phyloP scores from a whole-genome alignment of 2,113 vertebrate species.

The Thalassoma bifasciatum region DNA sequence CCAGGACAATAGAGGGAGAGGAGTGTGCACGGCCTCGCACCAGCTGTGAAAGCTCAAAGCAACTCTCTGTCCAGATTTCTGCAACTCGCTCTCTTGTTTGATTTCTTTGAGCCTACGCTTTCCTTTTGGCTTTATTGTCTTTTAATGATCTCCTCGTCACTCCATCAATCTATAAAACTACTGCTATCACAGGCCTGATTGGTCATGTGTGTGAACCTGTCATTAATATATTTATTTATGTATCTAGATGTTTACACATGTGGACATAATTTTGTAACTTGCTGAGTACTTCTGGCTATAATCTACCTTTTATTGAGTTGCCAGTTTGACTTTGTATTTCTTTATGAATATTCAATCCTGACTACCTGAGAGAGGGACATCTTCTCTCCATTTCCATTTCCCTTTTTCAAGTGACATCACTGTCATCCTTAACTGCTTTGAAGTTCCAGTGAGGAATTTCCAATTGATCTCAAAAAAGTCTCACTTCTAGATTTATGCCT shows the following conservation, averaged over 20 bases:
- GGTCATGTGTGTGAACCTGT: slow-evolving; percentile 37
- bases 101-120: slow-evolving; percentile 66
- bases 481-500: no score
- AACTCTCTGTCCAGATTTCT: slow-evolving; percentile 58
- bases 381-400: no score
- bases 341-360: no score
- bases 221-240: slow-evolving; percentile 20
- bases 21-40: slow-evolving; percentile 61
- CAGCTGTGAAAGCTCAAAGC: slow-evolving; percentile 81
- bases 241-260: slow-evolving; percentile 20
- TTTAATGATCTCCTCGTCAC: slow-evolving; percentile 57
- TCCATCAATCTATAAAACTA: slow-evolving; percentile 33
- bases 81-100: slow-evolving; percentile 47
- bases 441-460: no score
- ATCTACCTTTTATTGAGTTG: no score
- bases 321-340: no score
- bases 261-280: background rate
- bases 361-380: background rate
- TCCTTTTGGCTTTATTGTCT: slow-evolving; percentile 47
- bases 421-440: background rate
- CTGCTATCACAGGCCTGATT: slow-evolving; percentile 20
- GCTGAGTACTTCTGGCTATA: background rate
- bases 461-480: no score
- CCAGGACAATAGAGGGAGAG: slow-evolving; percentile 74
- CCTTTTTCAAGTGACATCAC: background rate